Base-by-base conservation (phyloP, 2,113 vertebrate genomes). In the Hippopotamus amphibius region DNA sequence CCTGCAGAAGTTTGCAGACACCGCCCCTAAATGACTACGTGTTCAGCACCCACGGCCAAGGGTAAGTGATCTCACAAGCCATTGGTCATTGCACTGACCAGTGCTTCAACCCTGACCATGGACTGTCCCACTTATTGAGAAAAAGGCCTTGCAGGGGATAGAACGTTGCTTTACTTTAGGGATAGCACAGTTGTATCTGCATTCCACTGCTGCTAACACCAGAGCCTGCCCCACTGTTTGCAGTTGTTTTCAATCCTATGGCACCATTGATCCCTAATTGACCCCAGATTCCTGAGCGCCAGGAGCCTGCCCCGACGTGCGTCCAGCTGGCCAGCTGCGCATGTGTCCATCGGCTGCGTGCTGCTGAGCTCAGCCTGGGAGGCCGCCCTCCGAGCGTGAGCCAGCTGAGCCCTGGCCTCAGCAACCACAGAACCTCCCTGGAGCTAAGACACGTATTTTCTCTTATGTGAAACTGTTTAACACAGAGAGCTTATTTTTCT, bases 181-280 rank as follows among this genome's bases (percentile, higher is more conserved):
- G 10, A n/a, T 4, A 1, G n/a, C 21, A 71, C 21, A 5, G 6
- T n/a, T 41, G 37, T 30, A 5, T 50, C 83, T 37, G 21, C 19
- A 12, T 50, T 65, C 61, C 50, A 14, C 43, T 41, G 4, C 53
- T n/a, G 61, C 43, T 72, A 37, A 24, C 17, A 26, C 55, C 77
- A 66, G 79, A 57, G 65, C 41, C 69, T 16, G 43, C 15, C 46
- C 59, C 72, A 12, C 43, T 92, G 46, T 28, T 69, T 68, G 43
- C 79, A 89, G n/a, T 76, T 93, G 63, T 80, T 96, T 93, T 81
- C 74, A 86, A 95, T 90, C 88, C 79, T 72, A 63, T 30, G 50
- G 61, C 79, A 80, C 81, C 57, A 43, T 2, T 22, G 46, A 65
- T 74, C 83, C 50, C 69, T 87, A 79, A 92, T 69, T 96, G 84